Evolutionary conservation across 1,140 invertebrate genomes (phyloP), one percentile per base, ranked within the genome.

Genomic region (Temnothorax longispinosus): DNA sequence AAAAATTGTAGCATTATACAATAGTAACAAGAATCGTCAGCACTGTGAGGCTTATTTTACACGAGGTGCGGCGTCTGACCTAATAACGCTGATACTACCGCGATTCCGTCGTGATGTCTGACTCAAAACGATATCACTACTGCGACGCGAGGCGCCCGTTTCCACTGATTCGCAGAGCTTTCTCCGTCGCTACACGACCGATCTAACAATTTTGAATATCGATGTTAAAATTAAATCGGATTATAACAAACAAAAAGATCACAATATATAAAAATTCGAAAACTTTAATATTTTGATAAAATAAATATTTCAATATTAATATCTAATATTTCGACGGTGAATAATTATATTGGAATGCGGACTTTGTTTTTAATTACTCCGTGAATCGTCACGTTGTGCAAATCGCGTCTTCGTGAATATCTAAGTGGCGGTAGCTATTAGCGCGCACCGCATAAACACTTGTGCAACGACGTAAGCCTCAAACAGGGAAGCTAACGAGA

Each of bases 121-220:
- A 78, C 87, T 69, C 87, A 44, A 84, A 85, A 88, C 65, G 65
- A 72, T 88, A 71, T 85, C 56, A 8, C 87, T 85, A 86, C 87
- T 86, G 86, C 54, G 86, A 15, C 44, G 15, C 11, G 44, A 54
- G 32, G 18, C 21, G 38, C 18, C 8, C 52, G 35, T 87, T 80
- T 72, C 76, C 58, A 58, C 27, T 44, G 60, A 60, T 35, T 38
- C 38, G 11, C 6, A 6, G 11, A 60, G 7, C 41, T 47, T 13
- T 47, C 41, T 41, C 10, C 15, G 3, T 62, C 27, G 15, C 18
- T 4, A 27, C 62, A 32, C 21, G 7, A 13, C 47, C 41, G 7
- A 50, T 62, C n/a, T 62, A 50, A 32, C 27, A 47, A 47, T 62
- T n/a, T 13, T 7, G n/a, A 47, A 44, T 47, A 5, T 54, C 6